Percentiles rank a stretch among this genome's conserved stretches.
Evolutionary conservation across 2,797 vertebrate species (phyloP).

Genomic region (Strix occidentalis): DNA sequence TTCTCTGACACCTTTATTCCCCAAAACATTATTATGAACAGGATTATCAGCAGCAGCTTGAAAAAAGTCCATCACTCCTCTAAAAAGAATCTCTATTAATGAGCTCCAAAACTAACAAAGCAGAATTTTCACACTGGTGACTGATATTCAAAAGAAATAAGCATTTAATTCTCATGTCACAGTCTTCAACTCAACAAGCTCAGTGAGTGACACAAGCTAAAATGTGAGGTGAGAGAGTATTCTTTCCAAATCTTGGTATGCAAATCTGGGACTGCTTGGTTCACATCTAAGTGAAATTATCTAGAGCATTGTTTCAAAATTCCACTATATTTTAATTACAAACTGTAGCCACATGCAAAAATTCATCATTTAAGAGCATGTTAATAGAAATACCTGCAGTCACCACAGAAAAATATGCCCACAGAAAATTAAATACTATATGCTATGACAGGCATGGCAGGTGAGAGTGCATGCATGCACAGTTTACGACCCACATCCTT

Average conservation of each 20-base stretch:
- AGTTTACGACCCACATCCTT: background rate
- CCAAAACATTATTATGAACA: background rate
- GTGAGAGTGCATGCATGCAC: background rate
- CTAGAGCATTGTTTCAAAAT: background rate
- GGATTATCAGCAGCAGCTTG: background rate
- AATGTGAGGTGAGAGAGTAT: background rate
- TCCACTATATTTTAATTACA: background rate
- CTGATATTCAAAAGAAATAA: background rate
- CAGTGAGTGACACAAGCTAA: background rate
- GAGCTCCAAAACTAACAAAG: background rate
- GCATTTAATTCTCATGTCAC: background rate
- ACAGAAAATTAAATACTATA: background rate
- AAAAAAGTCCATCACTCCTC: background rate
- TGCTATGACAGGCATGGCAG: background rate
- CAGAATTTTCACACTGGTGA: background rate
- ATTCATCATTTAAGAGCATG: background rate
- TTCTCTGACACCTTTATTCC: background rate
- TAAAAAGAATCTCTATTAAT: background rate
- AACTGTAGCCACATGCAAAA: background rate
- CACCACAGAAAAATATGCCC: background rate
- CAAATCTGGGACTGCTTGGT: background rate
- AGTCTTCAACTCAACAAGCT: background rate
- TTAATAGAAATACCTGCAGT: background rate
- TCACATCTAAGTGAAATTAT: background rate
- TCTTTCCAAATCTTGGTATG: background rate